These are phyloP conservation scores for Chinchilla lanigera DNA, from an alignment of 2,113 vertebrate species.

Conservation along the genomic window DNA sequence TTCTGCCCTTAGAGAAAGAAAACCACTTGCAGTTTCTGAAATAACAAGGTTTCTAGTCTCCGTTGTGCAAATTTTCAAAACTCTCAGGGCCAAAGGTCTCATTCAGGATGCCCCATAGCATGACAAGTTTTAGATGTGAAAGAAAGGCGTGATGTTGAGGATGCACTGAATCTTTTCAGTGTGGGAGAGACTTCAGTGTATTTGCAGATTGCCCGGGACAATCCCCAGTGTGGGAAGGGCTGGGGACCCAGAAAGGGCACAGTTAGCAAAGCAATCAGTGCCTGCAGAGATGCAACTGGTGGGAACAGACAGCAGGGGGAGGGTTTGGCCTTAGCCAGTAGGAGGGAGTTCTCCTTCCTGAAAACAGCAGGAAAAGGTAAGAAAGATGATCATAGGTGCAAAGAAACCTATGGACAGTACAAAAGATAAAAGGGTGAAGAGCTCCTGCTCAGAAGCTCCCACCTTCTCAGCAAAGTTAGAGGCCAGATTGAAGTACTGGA, in stretches of 20 bases:
- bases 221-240: fast-evolving
- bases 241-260: fast-evolving
- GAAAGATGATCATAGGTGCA: not conserved
- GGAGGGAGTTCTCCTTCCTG: not conserved
- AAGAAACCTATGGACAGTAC: not conserved
- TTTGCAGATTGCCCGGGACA: not conserved
- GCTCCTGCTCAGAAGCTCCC: not conserved
- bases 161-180: not conserved
- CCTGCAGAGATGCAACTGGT: not conserved
- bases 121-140: not conserved
- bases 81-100: not conserved
- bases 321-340: not conserved
- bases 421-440: not conserved
- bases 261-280: not conserved
- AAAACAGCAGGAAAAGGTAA: not conserved
- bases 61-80: not conserved
- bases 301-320: not conserved
- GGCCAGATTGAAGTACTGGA: not conserved
- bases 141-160: not conserved
- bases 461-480: not conserved
- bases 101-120: not conserved
- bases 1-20: not conserved
- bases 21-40: conserved; percentile 5
- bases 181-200: not conserved
- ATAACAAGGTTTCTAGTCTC: not conserved